Conservation (phyloP, 2,113 vertebrate genomes). For the Thymallus thymallus region DNA sequence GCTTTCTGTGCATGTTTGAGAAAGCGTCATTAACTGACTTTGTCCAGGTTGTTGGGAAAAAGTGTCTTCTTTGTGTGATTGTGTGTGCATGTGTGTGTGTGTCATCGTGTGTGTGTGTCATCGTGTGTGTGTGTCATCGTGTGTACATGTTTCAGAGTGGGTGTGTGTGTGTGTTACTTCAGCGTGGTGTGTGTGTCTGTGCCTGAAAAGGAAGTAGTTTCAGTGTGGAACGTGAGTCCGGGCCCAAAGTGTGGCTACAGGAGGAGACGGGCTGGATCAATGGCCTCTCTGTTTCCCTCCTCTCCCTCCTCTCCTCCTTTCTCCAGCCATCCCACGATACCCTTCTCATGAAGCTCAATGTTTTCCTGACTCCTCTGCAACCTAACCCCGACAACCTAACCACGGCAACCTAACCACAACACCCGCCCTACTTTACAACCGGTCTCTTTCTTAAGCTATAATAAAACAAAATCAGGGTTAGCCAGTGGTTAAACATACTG, state of each 20-base stretch:
- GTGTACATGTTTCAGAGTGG: too few relatives aligned
- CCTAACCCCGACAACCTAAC: constrained; percentile 2
- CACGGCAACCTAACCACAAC: constrained; percentile 1
- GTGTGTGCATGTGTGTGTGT: too few relatives aligned
- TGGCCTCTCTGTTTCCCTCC: not conserved
- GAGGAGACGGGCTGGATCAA: constrained; percentile 12
- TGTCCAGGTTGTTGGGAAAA: too few relatives aligned
- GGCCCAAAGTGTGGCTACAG: constrained; percentile 6
- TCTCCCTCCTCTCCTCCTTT: not conserved
- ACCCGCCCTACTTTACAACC: not conserved
- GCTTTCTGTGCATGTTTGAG: too few relatives aligned
- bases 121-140: too few relatives aligned
- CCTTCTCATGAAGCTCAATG: not conserved
- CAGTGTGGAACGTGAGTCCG: not conserved
- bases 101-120: too few relatives aligned
- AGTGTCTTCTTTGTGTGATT: too few relatives aligned
- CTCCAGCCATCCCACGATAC: not conserved
- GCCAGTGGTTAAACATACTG: too few relatives aligned
- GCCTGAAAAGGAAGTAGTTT: not conserved
- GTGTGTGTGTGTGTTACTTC: too few relatives aligned
- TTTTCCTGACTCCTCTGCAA: constrained; percentile 6
- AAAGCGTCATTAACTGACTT: too few relatives aligned
- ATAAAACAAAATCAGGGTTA: not conserved
- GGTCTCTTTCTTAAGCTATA: not conserved
- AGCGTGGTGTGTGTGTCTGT: not conserved